Evolutionary conservation across 2,888 invertebrate genomes (phyloP).

Genomic region (Masnerella sp.): DNA sequence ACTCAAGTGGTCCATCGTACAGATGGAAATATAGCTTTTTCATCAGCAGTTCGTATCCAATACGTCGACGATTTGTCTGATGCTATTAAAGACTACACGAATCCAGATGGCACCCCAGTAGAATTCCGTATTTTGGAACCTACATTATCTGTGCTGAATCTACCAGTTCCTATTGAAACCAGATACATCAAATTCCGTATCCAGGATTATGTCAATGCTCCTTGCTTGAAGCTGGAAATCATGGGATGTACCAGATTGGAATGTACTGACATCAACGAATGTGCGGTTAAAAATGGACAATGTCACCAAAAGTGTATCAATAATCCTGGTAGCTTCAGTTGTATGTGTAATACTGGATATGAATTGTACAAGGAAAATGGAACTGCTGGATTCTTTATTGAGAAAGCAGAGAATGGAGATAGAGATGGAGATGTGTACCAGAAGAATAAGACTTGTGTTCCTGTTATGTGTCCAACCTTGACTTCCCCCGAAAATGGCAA

Average conservation of each 20-base stretch:
- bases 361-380: slow-evolving; percentile 93
- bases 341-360: slow-evolving; percentile 94
- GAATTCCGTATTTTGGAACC: slow-evolving; percentile 94
- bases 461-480: slow-evolving; percentile 91
- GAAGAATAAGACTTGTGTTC: slow-evolving; percentile 96
- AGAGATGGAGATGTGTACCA: slow-evolving; percentile 93
- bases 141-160: slow-evolving; percentile 92
- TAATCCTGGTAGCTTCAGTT: slow-evolving; percentile 91
- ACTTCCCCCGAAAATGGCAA: slow-evolving; percentile 90
- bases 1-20: slow-evolving; percentile 91
- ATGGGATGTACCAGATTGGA: slow-evolving; percentile 96
- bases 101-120: slow-evolving; percentile 94
- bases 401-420: slow-evolving; percentile 89
- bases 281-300: slow-evolving; percentile 90
- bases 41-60: slow-evolving; percentile 90
- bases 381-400: slow-evolving; percentile 91
- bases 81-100: slow-evolving; percentile 92
- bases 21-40: slow-evolving; percentile 91
- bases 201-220: slow-evolving; percentile 90
- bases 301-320: slow-evolving; percentile 96
- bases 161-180: slow-evolving; percentile 94
- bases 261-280: slow-evolving; percentile 93
- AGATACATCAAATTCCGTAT: slow-evolving; percentile 92
- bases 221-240: slow-evolving; percentile 92
- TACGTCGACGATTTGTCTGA: slow-evolving; percentile 94